phyloP scores from a whole-genome alignment of 2,888 invertebrate species.

The Meliscaeva auricollis region DNA sequence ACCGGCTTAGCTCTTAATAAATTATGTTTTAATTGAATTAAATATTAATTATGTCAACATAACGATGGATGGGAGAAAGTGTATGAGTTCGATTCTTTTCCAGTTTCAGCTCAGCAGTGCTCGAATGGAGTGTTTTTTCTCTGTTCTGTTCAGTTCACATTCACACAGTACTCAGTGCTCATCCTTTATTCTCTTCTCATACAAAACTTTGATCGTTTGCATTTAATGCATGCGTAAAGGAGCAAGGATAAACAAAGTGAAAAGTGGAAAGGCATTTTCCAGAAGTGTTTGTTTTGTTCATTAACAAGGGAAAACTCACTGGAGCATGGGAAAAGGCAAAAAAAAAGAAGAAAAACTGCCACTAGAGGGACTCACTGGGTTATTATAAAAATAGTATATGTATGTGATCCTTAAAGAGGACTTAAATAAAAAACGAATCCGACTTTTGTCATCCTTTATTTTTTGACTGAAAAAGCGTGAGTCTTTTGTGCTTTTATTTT shows the following conservation, averaged over 20 bases:
- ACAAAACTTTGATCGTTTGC: constrained; percentile 51
- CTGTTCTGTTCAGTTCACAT: constrained; percentile 1
- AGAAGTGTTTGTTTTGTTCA: constrained; percentile 70
- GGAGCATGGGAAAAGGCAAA: constrained; percentile 43
- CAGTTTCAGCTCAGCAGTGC: background rate
- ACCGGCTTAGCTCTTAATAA: constrained; percentile 55
- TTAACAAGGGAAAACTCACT: constrained; percentile 51
- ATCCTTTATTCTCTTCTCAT: constrained; percentile 46
- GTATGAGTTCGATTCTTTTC: constrained; percentile 67
- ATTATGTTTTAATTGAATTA: constrained; percentile 74
- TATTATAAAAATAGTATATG: background rate
- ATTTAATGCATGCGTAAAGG: constrained; percentile 59
- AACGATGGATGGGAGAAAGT: constrained; percentile 60
- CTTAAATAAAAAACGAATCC: constrained; percentile 45
- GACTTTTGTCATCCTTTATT: constrained; percentile 59
- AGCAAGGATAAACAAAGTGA: constrained; percentile 38
- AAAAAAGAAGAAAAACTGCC: constrained; percentile 23
- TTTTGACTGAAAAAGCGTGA: constrained; percentile 7
- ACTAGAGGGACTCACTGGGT: constrained; percentile 30
- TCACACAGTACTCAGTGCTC: constrained; percentile 17
- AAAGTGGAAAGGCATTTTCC: constrained; percentile 35
- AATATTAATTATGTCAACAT: constrained; percentile 74
- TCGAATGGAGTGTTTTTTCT: constrained; percentile 14
- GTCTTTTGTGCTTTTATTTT: constrained; percentile 23
- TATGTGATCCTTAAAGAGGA: background rate